A percentile compares a stretch with the other conserved stretches of the same genome.
Conservation (phyloP, 2,113 vertebrate genomes). For the Oreochromis spilurus region DNA sequence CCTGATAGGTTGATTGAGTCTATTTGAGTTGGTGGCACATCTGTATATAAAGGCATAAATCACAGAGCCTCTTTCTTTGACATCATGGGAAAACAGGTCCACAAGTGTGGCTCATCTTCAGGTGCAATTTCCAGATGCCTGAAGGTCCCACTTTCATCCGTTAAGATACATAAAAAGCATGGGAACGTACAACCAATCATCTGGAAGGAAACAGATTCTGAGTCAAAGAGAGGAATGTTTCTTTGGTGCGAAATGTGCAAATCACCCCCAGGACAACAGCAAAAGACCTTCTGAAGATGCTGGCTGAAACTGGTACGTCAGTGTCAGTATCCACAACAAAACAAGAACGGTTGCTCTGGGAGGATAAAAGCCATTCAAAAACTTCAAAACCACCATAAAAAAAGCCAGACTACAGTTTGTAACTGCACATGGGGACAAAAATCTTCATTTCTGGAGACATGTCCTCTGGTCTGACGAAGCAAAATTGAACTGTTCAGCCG, state of each 20-base stretch:
- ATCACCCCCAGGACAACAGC: not conserved
- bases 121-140: not conserved
- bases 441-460: not conserved
- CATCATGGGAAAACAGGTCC: not conserved
- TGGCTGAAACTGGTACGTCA: not conserved
- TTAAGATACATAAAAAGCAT: not conserved
- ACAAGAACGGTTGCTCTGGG: not conserved
- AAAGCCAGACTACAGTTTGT: not conserved
- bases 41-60: not conserved
- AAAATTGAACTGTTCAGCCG: not conserved
- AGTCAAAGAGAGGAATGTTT: not conserved
- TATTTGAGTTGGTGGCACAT: not conserved
- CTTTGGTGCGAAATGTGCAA: not conserved
- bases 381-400: not conserved
- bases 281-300: not conserved
- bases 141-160: not conserved
- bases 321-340: not conserved
- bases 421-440: not conserved
- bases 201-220: not conserved
- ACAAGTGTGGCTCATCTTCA: not conserved
- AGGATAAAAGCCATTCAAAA: not conserved
- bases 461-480: not conserved
- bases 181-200: not conserved
- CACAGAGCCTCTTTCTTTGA: not conserved
- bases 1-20: not conserved